phyloP scores from a whole-genome alignment of 2,113 vertebrate species.

The Heliornis fulica region DNA sequence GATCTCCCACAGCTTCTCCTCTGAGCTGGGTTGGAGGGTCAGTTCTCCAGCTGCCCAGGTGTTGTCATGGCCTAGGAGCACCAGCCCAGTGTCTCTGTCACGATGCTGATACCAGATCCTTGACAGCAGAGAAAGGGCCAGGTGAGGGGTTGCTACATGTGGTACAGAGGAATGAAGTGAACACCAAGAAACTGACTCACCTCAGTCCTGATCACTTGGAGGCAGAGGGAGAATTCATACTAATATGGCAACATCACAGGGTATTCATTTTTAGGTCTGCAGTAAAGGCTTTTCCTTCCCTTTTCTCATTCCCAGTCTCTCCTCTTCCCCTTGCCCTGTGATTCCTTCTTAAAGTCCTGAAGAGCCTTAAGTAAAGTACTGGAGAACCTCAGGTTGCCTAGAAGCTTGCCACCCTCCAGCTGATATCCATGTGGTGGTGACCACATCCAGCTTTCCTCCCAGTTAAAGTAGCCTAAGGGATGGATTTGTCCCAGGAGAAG shows the following conservation, averaged over 20 bases:
- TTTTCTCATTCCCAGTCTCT: neutral
- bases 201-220: neutral
- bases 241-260: neutral
- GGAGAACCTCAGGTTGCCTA: neutral
- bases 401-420: neutral
- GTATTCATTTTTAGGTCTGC: neutral
- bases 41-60: neutral
- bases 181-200: neutral
- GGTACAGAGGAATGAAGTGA: neutral
- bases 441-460: neutral
- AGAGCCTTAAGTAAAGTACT: neutral
- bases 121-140: neutral
- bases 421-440: neutral
- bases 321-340: neutral
- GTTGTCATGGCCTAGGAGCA: neutral
- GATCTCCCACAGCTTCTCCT: neutral
- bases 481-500: neutral
- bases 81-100: rapidly evolving
- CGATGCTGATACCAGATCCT: neutral
- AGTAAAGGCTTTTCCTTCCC: neutral
- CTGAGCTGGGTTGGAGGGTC: neutral
- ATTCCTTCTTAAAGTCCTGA: neutral
- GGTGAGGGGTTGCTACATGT: neutral
- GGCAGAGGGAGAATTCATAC: neutral
- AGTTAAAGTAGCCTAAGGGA: neutral